phyloP scores from a whole-genome alignment of 2,888 invertebrate species.

The Stomorhina lunata region DNA sequence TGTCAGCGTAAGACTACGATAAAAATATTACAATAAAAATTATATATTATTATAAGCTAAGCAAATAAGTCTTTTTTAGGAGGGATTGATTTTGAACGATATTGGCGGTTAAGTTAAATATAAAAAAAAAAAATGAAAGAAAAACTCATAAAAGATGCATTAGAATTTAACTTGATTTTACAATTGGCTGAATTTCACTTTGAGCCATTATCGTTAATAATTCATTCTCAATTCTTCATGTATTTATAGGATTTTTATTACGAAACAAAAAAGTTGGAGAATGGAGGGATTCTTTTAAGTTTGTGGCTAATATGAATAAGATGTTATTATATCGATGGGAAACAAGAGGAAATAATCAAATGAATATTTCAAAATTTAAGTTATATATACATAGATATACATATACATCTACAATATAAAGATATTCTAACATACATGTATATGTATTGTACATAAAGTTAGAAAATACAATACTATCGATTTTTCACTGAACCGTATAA shows the following conservation, averaged over 20 bases:
- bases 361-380: constrained; percentile 8
- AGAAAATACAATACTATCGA: constrained; percentile 6
- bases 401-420: too few relatives aligned
- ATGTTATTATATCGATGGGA: too few relatives aligned
- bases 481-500: constrained; percentile 14
- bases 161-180: constrained; percentile 46
- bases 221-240: neutral
- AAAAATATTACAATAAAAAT: too few relatives aligned
- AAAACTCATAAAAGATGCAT: constrained; percentile 34
- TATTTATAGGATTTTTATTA: neutral
- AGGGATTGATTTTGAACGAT: neutral
- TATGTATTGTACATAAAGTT: too few relatives aligned
- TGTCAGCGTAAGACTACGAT: too few relatives aligned
- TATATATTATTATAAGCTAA: too few relatives aligned
- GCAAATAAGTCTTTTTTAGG: neutral
- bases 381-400: neutral
- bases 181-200: constrained; percentile 54
- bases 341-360: neutral
- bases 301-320: too few relatives aligned
- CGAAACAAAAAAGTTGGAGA: too few relatives aligned
- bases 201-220: neutral
- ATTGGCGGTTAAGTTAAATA: neutral
- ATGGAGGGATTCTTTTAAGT: neutral
- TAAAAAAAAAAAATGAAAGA: neutral
- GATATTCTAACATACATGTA: too few relatives aligned